A percentile compares a stretch with the other conserved stretches of the same genome.
phyloP scores from a whole-genome alignment of 2,888 invertebrate genomes.

The Seladonia tumulorum region DNA sequence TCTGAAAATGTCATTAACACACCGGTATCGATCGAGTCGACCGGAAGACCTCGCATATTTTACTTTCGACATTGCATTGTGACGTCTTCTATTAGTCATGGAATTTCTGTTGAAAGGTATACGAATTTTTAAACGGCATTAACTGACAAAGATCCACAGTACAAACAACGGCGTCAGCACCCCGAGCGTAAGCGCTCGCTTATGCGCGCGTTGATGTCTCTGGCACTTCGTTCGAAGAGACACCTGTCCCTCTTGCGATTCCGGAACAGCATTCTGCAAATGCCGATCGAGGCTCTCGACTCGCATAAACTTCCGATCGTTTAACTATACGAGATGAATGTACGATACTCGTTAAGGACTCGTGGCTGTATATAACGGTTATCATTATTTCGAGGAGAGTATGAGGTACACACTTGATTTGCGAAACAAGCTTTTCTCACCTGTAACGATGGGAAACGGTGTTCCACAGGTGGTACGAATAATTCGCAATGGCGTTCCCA shows the following conservation, averaged over 20 bases:
- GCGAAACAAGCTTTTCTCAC: not conserved
- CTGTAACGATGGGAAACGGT: not conserved
- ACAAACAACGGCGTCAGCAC: not conserved
- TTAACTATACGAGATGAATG: constrained; percentile 6
- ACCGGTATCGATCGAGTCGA: no score
- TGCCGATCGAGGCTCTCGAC: not conserved
- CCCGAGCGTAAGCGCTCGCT: not conserved
- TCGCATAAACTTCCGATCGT: constrained; percentile 2
- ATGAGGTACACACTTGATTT: not conserved
- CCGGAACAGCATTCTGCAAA: not conserved
- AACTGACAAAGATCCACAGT: no score
- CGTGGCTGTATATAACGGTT: constrained; percentile 36
- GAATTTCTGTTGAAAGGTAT: no score
- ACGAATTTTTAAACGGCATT: no score
- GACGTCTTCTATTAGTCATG: no score
- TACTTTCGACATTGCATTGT: no score
- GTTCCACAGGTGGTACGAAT: not conserved
- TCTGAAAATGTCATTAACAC: not conserved
- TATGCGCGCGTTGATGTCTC: not conserved
- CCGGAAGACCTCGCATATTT: no score
- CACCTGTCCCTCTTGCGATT: not conserved
- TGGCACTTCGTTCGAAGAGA: not conserved
- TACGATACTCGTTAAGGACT: constrained; percentile 1
- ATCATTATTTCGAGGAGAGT: constrained; percentile 20
- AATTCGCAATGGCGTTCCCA: not conserved